A percentile compares a stretch with the other conserved stretches of the same genome.
Conservation (phyloP, 2,888 invertebrate species). For the Rhimphoctona megacephalus region DNA sequence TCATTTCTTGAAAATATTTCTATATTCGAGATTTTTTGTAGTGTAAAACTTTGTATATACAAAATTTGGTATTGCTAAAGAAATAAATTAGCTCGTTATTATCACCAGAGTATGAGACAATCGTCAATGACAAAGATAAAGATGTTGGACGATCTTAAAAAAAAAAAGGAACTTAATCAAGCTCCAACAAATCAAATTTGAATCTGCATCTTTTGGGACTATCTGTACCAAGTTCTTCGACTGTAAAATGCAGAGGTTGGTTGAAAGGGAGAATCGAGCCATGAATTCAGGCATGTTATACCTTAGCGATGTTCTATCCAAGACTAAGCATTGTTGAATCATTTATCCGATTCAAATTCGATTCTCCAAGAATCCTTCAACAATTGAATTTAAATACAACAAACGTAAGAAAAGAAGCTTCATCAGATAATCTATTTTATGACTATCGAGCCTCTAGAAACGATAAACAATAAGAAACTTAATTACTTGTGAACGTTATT, state of each 20-base stretch:
- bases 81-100: not conserved
- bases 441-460: too few species aligned
- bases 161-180: not conserved
- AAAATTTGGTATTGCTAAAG: not conserved
- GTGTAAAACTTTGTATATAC: not conserved
- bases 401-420: not conserved
- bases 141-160: not conserved
- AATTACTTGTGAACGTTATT: too few species aligned
- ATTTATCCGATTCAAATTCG: not conserved
- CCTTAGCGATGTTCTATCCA: not conserved
- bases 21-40: too few species aligned
- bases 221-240: not conserved
- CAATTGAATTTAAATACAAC: not conserved
- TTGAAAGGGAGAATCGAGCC: not conserved
- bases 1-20: not conserved
- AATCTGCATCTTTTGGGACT: not conserved
- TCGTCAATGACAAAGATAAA: too few species aligned
- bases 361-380: not conserved
- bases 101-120: too few species aligned
- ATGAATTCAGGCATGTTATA: not conserved
- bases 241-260: not conserved
- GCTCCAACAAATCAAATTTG: not conserved
- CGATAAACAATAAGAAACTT: too few species aligned
- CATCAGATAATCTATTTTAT: not conserved
- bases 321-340: not conserved